Conservation (phyloP, 2,797 vertebrate genomes). For the Crenuchus spilurus region DNA sequence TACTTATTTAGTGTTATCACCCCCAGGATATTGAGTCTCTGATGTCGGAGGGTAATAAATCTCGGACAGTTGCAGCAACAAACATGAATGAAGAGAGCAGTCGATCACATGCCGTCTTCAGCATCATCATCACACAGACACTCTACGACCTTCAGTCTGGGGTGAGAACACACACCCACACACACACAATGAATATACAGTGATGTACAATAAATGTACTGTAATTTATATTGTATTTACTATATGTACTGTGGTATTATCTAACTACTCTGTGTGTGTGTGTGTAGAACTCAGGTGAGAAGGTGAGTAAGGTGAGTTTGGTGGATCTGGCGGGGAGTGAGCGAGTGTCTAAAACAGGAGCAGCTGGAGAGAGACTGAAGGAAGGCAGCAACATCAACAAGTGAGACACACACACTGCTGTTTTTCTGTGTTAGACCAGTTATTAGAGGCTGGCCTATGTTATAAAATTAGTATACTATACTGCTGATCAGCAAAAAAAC, state of each 20-base stretch:
- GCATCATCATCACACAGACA: constrained; percentile 94
- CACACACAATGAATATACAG: no score
- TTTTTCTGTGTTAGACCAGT: background rate
- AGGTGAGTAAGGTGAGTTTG: constrained; percentile 97
- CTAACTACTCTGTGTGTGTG: constrained; percentile 7
- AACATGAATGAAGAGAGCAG: constrained; percentile 99
- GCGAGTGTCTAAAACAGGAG: constrained; percentile 94
- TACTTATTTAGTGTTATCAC: background rate
- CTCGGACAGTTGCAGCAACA: constrained; percentile 95
- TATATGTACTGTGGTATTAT: background rate
- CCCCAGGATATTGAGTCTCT: constrained; percentile 98
- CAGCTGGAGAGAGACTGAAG: constrained; percentile 94
- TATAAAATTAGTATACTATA: no score
- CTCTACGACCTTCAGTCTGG: constrained; percentile 92
- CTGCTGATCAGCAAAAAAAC: no score
- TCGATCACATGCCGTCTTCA: constrained; percentile 96
- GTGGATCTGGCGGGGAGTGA: constrained; percentile 97
- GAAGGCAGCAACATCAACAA: constrained; percentile 99
- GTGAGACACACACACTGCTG: constrained; percentile 70
- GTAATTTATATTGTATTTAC: no score
- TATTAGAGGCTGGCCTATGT: no score
- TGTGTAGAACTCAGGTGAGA: constrained; percentile 94
- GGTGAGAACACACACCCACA: constrained; percentile 71
- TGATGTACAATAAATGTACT: no score
- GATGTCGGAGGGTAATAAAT: constrained; percentile 99